Conservation (phyloP, 1,140 invertebrate species). For the Brachionus rotundiformis region DNA sequence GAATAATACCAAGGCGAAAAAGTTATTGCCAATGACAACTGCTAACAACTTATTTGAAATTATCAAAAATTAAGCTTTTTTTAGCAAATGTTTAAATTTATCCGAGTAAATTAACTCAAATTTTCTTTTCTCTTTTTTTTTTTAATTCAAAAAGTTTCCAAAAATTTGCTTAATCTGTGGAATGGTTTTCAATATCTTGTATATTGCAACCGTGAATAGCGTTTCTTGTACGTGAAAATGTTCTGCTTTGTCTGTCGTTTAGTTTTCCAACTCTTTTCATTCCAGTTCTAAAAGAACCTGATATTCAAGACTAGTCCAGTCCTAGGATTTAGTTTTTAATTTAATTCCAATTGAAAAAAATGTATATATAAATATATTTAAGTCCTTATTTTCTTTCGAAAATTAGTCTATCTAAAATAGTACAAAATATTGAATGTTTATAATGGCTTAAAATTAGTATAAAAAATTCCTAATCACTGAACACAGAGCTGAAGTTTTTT, state of each 20-base stretch:
- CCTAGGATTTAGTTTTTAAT: not conserved
- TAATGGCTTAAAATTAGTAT: too few relatives aligned
- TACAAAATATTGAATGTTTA: too few relatives aligned
- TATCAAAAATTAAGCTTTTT: not conserved
- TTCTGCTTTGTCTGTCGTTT: constrained; percentile 49
- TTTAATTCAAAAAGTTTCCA: not conserved
- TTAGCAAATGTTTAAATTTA: not conserved
- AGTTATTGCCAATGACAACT: constrained; percentile 27
- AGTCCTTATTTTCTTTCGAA: not conserved
- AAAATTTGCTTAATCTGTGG: not conserved
- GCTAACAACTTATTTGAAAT: not conserved
- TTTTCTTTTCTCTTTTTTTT: not conserved
- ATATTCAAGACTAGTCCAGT: not conserved
- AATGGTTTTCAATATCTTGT: not conserved
- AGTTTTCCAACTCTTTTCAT: constrained; percentile 50
- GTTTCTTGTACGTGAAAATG: constrained; percentile 40
- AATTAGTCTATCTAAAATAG: too few relatives aligned
- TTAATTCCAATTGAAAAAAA: not conserved
- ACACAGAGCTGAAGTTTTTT: not conserved
- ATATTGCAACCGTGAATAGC: constrained; percentile 47
- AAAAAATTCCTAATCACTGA: not conserved
- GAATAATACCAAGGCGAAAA: constrained; percentile 22
- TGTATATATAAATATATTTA: too few relatives aligned
- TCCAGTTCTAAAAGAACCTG: constrained; percentile 38
- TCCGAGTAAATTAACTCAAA: not conserved